These are phyloP conservation scores for Drosophila tripunctata DNA, from an alignment of 2,888 invertebrate genomes.

Conservation along the genomic window DNA sequence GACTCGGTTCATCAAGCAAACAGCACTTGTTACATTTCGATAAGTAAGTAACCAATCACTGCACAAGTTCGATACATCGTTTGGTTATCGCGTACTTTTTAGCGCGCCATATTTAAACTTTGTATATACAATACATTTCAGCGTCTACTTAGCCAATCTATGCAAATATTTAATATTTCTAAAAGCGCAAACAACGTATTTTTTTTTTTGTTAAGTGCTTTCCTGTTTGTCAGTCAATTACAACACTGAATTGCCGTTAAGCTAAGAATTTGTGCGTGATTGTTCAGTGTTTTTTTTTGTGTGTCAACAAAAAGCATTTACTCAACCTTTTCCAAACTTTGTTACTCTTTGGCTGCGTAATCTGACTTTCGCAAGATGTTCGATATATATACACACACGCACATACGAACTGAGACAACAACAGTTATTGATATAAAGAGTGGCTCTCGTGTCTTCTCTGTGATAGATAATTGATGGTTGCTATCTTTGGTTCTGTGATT, in stretches of 20 bases:
- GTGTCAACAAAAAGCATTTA: constrained; percentile 58
- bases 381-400: constrained; percentile 32
- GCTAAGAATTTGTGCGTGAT: constrained; percentile 19
- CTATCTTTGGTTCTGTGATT: constrained; percentile 53
- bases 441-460: constrained; percentile 8
- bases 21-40: background rate
- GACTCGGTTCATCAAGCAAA: too few relatives aligned
- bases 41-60: background rate
- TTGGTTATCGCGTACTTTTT: too few relatives aligned
- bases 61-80: too few relatives aligned
- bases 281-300: constrained; percentile 34
- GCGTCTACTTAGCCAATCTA: background rate
- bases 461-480: constrained; percentile 38
- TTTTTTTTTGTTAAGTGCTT: constrained; percentile 45
- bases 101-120: background rate
- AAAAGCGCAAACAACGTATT: constrained; percentile 16
- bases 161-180: constrained; percentile 37
- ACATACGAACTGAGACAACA: constrained; percentile 8
- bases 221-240: constrained; percentile 19
- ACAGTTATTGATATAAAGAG: constrained; percentile 50
- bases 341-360: constrained; percentile 44
- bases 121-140: background rate
- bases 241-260: constrained; percentile 18
- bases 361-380: constrained; percentile 66
- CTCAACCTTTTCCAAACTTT: constrained; percentile 28